A percentile compares a stretch with the other conserved stretches of the same genome.
phyloP scores from a whole-genome alignment of 2,113 vertebrate species.

The Myrmecobius fasciatus region DNA sequence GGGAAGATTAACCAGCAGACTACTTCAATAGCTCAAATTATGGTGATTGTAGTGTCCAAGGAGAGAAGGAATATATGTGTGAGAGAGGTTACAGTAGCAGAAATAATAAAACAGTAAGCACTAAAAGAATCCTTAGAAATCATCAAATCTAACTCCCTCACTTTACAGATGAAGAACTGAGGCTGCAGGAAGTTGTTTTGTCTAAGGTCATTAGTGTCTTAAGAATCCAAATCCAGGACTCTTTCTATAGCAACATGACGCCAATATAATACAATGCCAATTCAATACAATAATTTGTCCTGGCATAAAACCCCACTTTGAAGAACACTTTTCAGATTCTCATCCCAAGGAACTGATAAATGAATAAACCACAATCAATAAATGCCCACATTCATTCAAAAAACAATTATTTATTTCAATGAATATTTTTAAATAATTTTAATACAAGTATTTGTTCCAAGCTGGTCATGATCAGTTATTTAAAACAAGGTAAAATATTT shows the following conservation, averaged over 20 bases:
- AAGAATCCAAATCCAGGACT: background rate
- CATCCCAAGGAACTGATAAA: constrained; percentile 5
- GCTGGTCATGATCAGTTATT: background rate
- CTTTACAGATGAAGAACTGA: background rate
- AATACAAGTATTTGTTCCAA: background rate
- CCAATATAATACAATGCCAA: background rate
- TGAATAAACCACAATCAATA: background rate
- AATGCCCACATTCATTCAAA: background rate
- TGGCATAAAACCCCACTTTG: constrained; percentile 13
- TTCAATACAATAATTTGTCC: background rate
- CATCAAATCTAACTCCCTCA: background rate
- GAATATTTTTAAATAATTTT: background rate
- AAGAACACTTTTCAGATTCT: constrained; percentile 36
- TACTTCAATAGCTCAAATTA: background rate
- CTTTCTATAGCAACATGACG: background rate
- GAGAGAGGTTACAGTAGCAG: background rate
- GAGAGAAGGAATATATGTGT: background rate
- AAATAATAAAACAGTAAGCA: too few relatives aligned
- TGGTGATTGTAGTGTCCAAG: background rate
- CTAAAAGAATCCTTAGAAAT: background rate
- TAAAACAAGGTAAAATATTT: background rate
- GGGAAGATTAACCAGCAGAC: background rate
- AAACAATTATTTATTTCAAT: background rate
- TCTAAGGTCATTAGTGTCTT: background rate
- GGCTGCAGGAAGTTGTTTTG: background rate